phyloP scores from a whole-genome alignment of 2,113 vertebrate genomes.

The Cinclus cinclus region DNA sequence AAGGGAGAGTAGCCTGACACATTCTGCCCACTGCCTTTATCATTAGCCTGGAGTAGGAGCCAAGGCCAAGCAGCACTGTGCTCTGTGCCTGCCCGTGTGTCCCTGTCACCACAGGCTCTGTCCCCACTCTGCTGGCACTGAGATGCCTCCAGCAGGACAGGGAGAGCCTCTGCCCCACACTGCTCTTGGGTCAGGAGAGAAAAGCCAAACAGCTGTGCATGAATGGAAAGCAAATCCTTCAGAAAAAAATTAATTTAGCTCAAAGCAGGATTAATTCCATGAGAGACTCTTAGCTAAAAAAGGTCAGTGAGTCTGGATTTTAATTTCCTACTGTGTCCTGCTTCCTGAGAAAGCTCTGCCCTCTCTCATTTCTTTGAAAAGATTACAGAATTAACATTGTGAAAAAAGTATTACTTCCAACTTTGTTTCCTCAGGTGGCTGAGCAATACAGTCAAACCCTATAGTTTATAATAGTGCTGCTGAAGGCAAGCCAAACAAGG shows the following conservation, averaged over 20 bases:
- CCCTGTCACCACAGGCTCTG: not conserved
- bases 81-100: accelerated
- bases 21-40: not conserved
- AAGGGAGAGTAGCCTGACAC: not conserved
- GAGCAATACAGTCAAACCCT: not conserved
- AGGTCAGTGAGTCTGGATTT: not conserved
- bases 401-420: not conserved
- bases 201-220: not conserved
- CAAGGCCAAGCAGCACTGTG: not conserved
- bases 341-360: not conserved
- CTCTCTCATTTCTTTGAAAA: not conserved
- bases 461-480: not conserved
- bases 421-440: not conserved
- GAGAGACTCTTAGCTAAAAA: not conserved
- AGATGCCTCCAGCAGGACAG: not conserved
- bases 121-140: accelerated
- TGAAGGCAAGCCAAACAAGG: not conserved
- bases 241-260: conserved; percentile 34
- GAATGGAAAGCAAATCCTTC: not conserved
- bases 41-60: accelerated
- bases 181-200: not conserved
- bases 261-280: conserved; percentile 30
- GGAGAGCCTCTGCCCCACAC: accelerated
- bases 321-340: conserved; percentile 19
- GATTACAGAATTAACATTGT: not conserved